Base-by-base conservation (phyloP, 1,140 invertebrate genomes). In the Drosophila prosaltans region DNA sequence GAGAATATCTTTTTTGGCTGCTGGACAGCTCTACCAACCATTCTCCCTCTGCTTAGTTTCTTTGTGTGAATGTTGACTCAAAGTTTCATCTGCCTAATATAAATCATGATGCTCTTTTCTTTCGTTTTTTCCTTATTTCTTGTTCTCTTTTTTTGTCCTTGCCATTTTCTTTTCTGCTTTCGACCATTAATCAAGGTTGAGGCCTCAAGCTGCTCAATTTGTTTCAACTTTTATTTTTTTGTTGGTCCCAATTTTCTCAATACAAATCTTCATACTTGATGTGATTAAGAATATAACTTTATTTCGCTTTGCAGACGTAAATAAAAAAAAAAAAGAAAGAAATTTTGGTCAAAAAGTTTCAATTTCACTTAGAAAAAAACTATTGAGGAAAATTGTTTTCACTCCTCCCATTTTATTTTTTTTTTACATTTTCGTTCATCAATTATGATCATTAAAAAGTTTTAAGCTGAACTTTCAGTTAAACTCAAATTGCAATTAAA, bases 401-500 rank as follows among this genome's bases (percentile, higher is more conserved):
- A 64, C 67, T 67, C 62, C 62, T 67, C 69, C 43, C 68, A 61
- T 54, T 59, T 51, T 16, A 16, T 16, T 36, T 26, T 36, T 68
- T 58, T 41, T 32, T 51, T 28, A 32, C 65, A 24, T 30, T 41
- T 63, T 57, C 10, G 41, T 43, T 64, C 78, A 73, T 80, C 83
- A 80, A 88, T 88, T 82, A 80, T 69, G 72, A 79, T 80, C 81
- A 80, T 80, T 69, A 60, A 77, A 77, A 86, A 86, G 66, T 88
- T 88, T 63, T n/a, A 21, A 39, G 10, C 4, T 4, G 9, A n/a
- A 60, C 72, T 69, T 68, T 54, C 30, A 9, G 48, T 61, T 60
- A 48, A 58, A 63, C 45, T 28, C 65, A 21, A 45, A 11, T 60
- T 55, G 43, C 70, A 75, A 85, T 86, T 75, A 86, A 73, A 81